Evolutionary conservation across 2,888 invertebrate genomes (phyloP).

Genomic region (Ophion costatus): DNA sequence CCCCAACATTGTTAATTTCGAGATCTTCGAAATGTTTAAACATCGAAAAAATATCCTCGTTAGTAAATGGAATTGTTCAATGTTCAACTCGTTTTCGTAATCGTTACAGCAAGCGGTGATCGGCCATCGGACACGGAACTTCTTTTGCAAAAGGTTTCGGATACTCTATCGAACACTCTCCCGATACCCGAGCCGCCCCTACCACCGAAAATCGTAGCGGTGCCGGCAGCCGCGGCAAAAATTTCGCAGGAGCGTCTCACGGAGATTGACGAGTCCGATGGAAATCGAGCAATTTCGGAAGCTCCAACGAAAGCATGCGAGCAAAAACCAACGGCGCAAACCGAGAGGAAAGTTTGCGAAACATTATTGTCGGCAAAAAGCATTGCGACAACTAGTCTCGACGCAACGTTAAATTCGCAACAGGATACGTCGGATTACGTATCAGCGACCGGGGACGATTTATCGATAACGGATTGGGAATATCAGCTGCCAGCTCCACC

Average conservation of each 20-base stretch:
- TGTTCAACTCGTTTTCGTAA: neutral
- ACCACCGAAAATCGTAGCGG: neutral
- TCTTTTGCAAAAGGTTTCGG: slow-evolving; percentile 80
- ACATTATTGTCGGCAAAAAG: slow-evolving; percentile 16
- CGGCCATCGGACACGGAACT: slow-evolving; percentile 77
- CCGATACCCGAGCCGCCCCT: slow-evolving; percentile 61
- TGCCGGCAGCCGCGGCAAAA: slow-evolving; percentile 13
- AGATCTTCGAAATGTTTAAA: neutral
- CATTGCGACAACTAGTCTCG: slow-evolving; percentile 56
- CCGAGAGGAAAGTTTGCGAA: slow-evolving; percentile 37
- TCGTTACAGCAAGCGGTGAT: slow-evolving; percentile 63
- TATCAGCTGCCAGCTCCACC: slow-evolving; percentile 87
- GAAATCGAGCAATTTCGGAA: slow-evolving; percentile 10
- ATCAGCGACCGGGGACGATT: slow-evolving; percentile 74
- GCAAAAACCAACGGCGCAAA: slow-evolving; percentile 24
- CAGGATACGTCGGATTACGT: slow-evolving; percentile 81
- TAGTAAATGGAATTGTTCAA: neutral
- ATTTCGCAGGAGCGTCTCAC: neutral
- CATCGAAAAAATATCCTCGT: neutral
- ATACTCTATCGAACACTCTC: slow-evolving; percentile 77
- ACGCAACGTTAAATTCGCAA: slow-evolving; percentile 74
- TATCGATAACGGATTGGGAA: slow-evolving; percentile 83
- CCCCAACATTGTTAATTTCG: neutral
- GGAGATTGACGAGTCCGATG: slow-evolving; percentile 35
- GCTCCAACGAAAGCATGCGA: slow-evolving; percentile 23